phyloP scores from a whole-genome alignment of 2,888 invertebrate genomes.

The Brassicogethes aeneus region DNA sequence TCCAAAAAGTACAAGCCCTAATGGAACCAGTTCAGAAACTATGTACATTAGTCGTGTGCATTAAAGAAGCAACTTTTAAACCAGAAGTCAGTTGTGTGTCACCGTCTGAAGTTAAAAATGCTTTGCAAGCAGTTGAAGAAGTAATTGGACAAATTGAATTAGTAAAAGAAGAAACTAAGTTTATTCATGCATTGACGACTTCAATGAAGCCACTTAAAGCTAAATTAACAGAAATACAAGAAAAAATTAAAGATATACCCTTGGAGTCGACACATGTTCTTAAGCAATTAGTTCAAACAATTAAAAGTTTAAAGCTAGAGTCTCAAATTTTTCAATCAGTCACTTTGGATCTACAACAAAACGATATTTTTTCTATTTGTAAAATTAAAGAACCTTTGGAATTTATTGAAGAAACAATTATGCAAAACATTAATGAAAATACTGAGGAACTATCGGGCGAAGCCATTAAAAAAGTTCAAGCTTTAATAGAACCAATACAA shows the following conservation, averaged over 20 bases:
- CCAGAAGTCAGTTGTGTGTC: constrained; percentile 2
- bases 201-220: too few species aligned
- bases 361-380: neutral
- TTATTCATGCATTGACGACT: neutral
- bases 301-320: neutral
- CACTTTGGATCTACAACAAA: too few species aligned
- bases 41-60: constrained; percentile 10
- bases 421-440: constrained; percentile 3
- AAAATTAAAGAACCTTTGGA: neutral
- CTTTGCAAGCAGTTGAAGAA: constrained; percentile 7
- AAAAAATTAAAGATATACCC: too few species aligned
- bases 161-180: constrained; percentile 1
- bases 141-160: constrained; percentile 7
- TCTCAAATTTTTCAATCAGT: neutral
- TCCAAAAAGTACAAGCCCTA: constrained; percentile 15
- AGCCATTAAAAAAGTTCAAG: neutral
- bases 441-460: neutral
- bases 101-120: constrained; percentile 5
- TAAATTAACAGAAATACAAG: too few species aligned
- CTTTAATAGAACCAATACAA: neutral
- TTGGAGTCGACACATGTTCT: constrained; percentile 4
- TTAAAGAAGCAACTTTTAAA: constrained; percentile 8
- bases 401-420: neutral
- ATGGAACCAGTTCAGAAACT: constrained; percentile 21
- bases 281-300: constrained; percentile 6